Conservation (phyloP, 1,140 invertebrate genomes). For the Gerris buenoi region DNA sequence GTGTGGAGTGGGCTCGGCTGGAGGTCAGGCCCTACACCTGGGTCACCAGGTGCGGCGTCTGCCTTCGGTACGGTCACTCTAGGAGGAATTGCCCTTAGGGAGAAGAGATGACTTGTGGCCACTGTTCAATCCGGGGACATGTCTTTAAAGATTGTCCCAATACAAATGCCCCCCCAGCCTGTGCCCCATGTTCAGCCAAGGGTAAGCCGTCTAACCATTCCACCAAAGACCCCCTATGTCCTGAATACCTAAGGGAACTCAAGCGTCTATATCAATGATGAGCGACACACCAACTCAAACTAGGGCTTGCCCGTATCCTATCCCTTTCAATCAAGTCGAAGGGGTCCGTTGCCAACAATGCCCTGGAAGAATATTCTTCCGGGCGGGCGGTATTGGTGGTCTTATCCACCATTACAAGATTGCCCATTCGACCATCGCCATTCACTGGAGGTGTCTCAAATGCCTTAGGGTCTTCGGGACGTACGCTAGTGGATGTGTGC, state of each 20-base stretch:
- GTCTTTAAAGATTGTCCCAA: not conserved
- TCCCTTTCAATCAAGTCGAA: not conserved
- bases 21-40: not conserved
- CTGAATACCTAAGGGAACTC: not conserved
- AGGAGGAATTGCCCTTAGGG: not conserved
- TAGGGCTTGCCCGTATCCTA: not conserved
- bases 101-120: not conserved
- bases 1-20: not conserved
- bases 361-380: not conserved
- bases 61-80: not conserved
- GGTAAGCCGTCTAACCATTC: not conserved
- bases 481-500: not conserved
- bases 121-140: not conserved
- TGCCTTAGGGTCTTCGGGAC: not conserved
- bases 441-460: not conserved
- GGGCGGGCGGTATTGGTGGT: not conserved
- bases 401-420: not conserved
- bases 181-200: not conserved
- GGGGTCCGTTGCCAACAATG: not conserved
- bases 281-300: not conserved
- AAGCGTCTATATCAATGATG: not conserved
- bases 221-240: not conserved
- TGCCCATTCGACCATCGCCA: not conserved
- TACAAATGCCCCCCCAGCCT: not conserved
- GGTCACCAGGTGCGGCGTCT: not conserved